phyloP scores from a whole-genome alignment of 92 coral and sea anemone species.

The Umimayanthus chanpuru region DNA sequence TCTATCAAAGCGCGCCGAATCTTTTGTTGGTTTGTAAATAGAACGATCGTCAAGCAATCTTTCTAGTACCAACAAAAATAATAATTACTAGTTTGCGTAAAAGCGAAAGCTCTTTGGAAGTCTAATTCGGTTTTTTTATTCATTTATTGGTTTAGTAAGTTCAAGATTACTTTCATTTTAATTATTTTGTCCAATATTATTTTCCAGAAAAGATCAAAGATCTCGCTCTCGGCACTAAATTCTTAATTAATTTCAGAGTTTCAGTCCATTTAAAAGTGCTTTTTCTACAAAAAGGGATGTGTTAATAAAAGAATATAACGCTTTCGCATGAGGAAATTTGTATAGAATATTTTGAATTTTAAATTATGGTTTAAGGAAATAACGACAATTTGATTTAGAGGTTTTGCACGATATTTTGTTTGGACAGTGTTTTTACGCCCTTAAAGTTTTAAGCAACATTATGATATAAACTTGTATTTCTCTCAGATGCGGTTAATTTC shows the following conservation, averaged over 20 bases:
- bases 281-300: neutral
- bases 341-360: too few species aligned
- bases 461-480: too few species aligned
- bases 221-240: neutral
- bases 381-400: too few species aligned
- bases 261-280: neutral
- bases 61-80: neutral
- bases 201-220: neutral
- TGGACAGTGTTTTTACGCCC: neutral
- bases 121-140: neutral
- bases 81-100: neutral
- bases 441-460: too few species aligned
- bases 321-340: neutral
- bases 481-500: neutral
- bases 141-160: neutral
- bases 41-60: neutral
- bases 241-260: too few species aligned
- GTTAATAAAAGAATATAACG: neutral
- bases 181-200: neutral
- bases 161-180: too few species aligned
- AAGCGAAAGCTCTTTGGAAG: neutral
- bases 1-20: neutral
- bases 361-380: neutral
- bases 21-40: neutral
- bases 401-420: neutral